Percentiles rank a stretch among this genome's conserved stretches.
Evolutionary conservation across 2,888 invertebrate genomes (phyloP).

Genomic region (Tenthredo scrophulariae): DNA sequence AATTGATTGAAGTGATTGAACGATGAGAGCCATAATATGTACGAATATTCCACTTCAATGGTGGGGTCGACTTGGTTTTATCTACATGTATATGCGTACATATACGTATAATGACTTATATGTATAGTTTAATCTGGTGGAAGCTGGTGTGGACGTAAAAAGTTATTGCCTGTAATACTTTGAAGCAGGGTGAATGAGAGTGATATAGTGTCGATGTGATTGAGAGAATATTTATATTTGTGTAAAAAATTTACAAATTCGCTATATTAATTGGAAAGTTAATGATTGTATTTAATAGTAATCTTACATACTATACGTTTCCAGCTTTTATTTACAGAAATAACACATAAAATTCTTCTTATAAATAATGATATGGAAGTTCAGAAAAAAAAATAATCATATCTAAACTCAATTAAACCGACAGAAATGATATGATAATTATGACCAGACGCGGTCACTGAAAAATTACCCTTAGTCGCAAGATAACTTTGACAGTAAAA

Average conservation of each 20-base stretch:
- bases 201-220: neutral
- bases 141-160: neutral
- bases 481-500: conserved; percentile 30
- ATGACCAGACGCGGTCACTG: neutral
- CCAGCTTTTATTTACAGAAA: neutral
- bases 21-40: neutral
- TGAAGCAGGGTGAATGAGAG: neutral
- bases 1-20: neutral
- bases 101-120: neutral
- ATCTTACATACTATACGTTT: neutral
- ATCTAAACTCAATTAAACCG: neutral
- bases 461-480: neutral
- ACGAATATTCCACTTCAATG: neutral
- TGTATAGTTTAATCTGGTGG: neutral
- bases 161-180: neutral
- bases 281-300: neutral
- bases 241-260: neutral
- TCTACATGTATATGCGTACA: neutral
- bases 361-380: neutral
- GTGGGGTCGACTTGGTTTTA: neutral
- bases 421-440: conserved; percentile 36
- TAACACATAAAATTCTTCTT: neutral
- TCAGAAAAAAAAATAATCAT: neutral
- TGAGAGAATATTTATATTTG: neutral
- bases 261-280: neutral